A percentile compares a stretch with the other conserved stretches of the same genome.
phyloP scores from a whole-genome alignment of 2,113 vertebrate species.

The Chamaea fasciata region DNA sequence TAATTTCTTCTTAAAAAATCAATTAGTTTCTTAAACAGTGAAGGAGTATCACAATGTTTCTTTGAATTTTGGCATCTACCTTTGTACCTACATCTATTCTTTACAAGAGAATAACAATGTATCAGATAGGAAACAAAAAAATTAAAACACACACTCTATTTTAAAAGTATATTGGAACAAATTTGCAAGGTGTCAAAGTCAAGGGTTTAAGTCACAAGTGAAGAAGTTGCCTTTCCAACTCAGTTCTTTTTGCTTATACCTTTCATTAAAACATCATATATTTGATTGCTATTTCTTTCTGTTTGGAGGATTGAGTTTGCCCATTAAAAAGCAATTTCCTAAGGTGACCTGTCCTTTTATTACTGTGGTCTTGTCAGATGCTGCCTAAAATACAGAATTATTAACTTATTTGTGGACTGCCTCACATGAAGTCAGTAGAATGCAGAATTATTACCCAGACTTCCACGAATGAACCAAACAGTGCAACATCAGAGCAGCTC shows the following conservation, averaged over 20 bases:
- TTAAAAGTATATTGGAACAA: neutral
- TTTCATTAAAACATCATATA: neutral
- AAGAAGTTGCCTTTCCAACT: neutral
- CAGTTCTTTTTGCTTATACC: neutral
- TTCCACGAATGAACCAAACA: neutral
- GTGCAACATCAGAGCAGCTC: neutral
- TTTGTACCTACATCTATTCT: neutral
- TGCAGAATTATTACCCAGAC: neutral
- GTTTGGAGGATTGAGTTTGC: neutral
- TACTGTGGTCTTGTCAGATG: neutral
- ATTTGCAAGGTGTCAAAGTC: neutral
- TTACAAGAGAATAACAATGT: neutral
- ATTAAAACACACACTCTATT: neutral
- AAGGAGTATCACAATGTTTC: neutral
- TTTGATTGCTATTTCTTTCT: neutral
- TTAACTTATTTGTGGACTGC: neutral
- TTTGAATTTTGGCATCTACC: neutral
- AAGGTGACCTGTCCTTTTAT: neutral
- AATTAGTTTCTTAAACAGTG: neutral
- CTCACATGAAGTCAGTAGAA: neutral
- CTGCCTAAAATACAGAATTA: neutral
- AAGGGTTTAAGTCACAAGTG: neutral
- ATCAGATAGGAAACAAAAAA: neutral
- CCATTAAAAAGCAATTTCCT: neutral
- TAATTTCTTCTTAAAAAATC: neutral